Percentiles rank a stretch among this genome's conserved stretches.
Conservation (phyloP, 1,140 invertebrate species). For the Drosophila pallidifrons region DNA sequence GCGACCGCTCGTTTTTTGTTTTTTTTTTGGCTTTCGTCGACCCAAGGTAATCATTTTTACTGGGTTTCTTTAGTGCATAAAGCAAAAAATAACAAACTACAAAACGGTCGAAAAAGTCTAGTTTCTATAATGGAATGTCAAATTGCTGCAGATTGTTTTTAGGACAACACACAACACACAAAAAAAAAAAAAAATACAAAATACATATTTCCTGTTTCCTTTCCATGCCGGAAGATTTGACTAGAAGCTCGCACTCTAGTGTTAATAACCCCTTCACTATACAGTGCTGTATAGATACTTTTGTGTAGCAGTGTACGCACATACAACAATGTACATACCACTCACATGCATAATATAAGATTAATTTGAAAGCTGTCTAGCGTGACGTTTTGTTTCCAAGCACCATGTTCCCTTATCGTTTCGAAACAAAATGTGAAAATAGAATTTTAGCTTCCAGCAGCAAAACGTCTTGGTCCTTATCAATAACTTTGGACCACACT, state of each 20-base stretch:
- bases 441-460: constrained; percentile 44
- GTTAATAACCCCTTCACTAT: constrained; percentile 33
- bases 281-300: background rate
- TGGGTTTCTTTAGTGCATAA: constrained; percentile 32
- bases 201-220: constrained; percentile 29
- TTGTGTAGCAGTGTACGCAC: constrained; percentile 1
- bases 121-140: constrained; percentile 33
- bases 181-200: background rate
- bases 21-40: constrained; percentile 51
- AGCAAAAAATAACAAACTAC: constrained; percentile 5
- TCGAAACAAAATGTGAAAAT: constrained; percentile 38
- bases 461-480: constrained; percentile 45
- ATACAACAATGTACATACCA: constrained; percentile 14
- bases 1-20: constrained; percentile 54
- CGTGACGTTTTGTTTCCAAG: constrained; percentile 44
- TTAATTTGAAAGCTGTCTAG: constrained; percentile 48
- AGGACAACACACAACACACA: constrained; percentile 1
- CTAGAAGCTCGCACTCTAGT: background rate
- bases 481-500: constrained; percentile 33
- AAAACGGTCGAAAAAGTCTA: constrained; percentile 23
- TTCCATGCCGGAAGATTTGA: background rate
- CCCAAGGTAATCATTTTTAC: constrained; percentile 66
- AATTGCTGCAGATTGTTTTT: constrained; percentile 17
- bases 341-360: constrained; percentile 4
- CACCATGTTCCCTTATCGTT: constrained; percentile 35